A percentile compares a stretch with the other conserved stretches of the same genome.
Conservation (phyloP, 2,888 invertebrate genomes). For the Trissolcus brochymenae region DNA sequence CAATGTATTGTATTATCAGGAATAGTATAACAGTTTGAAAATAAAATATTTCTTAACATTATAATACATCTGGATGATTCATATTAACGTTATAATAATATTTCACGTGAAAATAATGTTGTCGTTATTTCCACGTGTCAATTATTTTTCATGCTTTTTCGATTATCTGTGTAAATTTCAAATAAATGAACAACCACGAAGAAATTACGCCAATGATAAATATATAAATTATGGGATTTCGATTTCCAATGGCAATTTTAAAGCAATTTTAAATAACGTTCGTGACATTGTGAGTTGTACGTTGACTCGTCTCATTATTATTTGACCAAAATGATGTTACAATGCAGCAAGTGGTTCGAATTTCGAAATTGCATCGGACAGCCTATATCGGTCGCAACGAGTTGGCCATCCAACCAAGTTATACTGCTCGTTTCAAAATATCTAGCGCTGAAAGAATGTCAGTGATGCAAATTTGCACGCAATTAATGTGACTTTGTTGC, state of each 20-base stretch:
- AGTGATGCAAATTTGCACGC: slow-evolving; percentile 10
- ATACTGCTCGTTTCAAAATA: slow-evolving; percentile 10
- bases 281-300: slow-evolving; percentile 4
- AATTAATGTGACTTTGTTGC: slow-evolving; percentile 17
- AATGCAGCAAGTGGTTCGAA: slow-evolving; percentile 9
- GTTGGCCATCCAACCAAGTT: slow-evolving; percentile 11
- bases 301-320: slow-evolving; percentile 14
- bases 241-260: slow-evolving; percentile 14
- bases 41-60: too few relatives aligned
- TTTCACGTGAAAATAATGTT: too few relatives aligned
- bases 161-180: not conserved
- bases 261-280: slow-evolving; percentile 8
- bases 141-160: too few relatives aligned
- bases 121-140: too few relatives aligned
- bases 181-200: not conserved
- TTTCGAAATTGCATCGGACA: slow-evolving; percentile 12
- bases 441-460: slow-evolving; percentile 7
- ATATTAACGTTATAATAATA: too few relatives aligned
- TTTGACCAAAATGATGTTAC: slow-evolving; percentile 12
- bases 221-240: slow-evolving; percentile 23
- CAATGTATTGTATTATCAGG: not conserved
- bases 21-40: not conserved
- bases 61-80: too few relatives aligned
- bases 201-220: slow-evolving; percentile 16
- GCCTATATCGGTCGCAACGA: not conserved